Percentiles rank a stretch among this genome's conserved stretches.
phyloP scores from a whole-genome alignment of 2,888 invertebrate genomes.

The Polydrusus tereticollis region DNA sequence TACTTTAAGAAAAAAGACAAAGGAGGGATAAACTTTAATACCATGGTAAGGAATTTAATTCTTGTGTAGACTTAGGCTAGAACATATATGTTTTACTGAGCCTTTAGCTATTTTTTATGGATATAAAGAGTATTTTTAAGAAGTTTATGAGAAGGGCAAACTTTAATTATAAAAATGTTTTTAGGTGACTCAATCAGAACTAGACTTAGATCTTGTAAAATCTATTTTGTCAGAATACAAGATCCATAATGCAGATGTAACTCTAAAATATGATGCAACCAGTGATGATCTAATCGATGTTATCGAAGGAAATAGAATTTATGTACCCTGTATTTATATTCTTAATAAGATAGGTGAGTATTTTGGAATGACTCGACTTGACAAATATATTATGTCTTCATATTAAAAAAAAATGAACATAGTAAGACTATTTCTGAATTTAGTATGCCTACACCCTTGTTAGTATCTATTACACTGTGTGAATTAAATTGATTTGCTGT shows the following conservation, averaged over 20 bases:
- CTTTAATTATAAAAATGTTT: too few relatives aligned
- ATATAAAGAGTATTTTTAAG: too few relatives aligned
- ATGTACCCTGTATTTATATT: conserved; percentile 98
- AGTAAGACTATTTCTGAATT: too few relatives aligned
- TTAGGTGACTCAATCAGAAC: conserved; percentile 88
- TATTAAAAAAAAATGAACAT: too few relatives aligned
- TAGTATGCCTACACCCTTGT: too few relatives aligned
- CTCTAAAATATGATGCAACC: conserved; percentile 93
- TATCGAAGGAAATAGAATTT: conserved; percentile 98
- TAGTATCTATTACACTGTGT: too few relatives aligned
- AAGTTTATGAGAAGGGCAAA: too few relatives aligned
- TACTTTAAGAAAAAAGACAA: conserved; percentile 97
- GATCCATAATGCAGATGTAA: conserved; percentile 99
- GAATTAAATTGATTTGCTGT: too few relatives aligned
- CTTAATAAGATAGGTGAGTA: conserved; percentile 94
- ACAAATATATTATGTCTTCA: too few relatives aligned
- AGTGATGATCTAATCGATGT: conserved; percentile 98
- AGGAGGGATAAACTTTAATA: conserved; percentile 96
- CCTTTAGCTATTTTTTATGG: too few relatives aligned
- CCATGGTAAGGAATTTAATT: conserved; percentile 74
- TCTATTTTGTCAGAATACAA: conserved; percentile 97
- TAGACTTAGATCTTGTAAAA: conserved; percentile 95
- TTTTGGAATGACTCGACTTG: neutral
- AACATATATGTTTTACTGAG: too few relatives aligned
- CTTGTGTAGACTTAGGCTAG: too few relatives aligned